phyloP scores from a whole-genome alignment of 1,140 invertebrate species.

The Branchinecta lindahli region DNA sequence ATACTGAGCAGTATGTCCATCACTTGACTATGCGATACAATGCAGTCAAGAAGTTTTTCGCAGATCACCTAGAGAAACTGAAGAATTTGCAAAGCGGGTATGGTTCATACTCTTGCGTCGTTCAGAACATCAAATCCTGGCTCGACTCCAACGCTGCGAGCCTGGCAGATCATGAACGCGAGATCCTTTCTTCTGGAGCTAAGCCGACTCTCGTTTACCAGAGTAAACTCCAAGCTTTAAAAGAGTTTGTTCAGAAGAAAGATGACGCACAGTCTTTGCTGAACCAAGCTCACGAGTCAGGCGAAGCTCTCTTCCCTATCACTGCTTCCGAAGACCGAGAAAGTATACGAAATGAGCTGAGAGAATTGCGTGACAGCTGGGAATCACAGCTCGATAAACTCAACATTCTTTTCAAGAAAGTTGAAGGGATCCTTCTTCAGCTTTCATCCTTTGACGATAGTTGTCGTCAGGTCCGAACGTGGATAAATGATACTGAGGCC shows the following conservation, averaged over 20 bases:
- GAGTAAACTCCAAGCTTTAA: conserved; percentile 53
- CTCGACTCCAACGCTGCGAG: conserved; percentile 52
- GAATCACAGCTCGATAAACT: conserved; percentile 68
- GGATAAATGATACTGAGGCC: conserved; percentile 53
- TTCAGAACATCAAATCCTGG: conserved; percentile 59
- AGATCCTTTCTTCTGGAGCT: conserved; percentile 43
- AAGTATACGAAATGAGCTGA: conserved; percentile 58
- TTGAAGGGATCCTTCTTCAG: conserved; percentile 69
- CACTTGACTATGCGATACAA: conserved; percentile 61
- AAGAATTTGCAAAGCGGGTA: conserved; percentile 47
- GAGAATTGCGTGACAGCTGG: conserved; percentile 59
- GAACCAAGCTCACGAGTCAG: conserved; percentile 62
- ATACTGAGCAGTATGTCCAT: conserved; percentile 57
- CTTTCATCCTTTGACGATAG: conserved; percentile 80
- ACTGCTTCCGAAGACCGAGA: conserved; percentile 74
- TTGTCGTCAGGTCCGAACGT: conserved; percentile 56
- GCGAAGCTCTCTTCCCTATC: conserved; percentile 69
- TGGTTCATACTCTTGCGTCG: conserved; percentile 45
- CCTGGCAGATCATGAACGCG: conserved; percentile 45
- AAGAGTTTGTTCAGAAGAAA: conserved; percentile 51
- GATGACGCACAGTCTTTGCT: conserved; percentile 59
- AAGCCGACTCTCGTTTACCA: conserved; percentile 43
- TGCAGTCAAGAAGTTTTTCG: conserved; percentile 51
- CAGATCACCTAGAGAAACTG: conserved; percentile 47
- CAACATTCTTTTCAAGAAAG: conserved; percentile 63